Evolutionary conservation across 1,140 invertebrate genomes (phyloP).

Genomic region (Dysdera silvatica): DNA sequence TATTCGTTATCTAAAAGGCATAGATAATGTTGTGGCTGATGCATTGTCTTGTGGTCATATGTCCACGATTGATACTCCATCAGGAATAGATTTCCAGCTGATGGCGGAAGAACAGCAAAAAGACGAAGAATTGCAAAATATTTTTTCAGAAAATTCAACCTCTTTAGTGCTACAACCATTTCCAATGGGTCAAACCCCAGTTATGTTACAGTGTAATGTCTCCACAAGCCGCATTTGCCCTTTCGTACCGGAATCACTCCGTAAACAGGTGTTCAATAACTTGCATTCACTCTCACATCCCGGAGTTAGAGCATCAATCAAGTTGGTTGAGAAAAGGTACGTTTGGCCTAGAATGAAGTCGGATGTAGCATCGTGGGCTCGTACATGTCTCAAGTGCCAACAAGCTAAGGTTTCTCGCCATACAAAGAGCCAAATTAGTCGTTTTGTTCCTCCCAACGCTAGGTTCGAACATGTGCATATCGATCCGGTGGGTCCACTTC

Average conservation of each 20-base stretch:
- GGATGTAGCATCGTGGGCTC: background rate
- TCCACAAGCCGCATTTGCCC: background rate
- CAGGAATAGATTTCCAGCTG: background rate
- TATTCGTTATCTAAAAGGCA: slow-evolving; percentile 41
- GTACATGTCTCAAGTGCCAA: slow-evolving; percentile 14
- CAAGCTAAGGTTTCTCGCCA: slow-evolving; percentile 18
- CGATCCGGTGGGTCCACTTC: slow-evolving; percentile 47
- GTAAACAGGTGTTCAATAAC: slow-evolving; percentile 7
- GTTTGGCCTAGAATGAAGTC: slow-evolving; percentile 21
- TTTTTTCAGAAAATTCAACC: background rate
- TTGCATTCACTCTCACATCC: slow-evolving; percentile 19
- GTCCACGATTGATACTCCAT: background rate
- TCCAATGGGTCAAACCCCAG: background rate
- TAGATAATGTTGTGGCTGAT: slow-evolving; percentile 35
- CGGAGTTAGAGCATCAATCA: background rate
- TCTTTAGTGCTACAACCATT: background rate
- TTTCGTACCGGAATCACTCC: slow-evolving; percentile 5
- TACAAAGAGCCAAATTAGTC: slow-evolving; percentile 13
- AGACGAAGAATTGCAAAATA: slow-evolving; percentile 4
- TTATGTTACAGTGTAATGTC: slow-evolving; percentile 6
- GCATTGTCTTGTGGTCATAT: slow-evolving; percentile 1
- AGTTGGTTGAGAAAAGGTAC: slow-evolving; percentile 1
- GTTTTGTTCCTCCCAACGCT: background rate
- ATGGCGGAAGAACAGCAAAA: slow-evolving; percentile 14
- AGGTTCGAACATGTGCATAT: slow-evolving; percentile 46